Evolutionary conservation across 2,888 invertebrate species (phyloP).

Genomic region (Gasteruption jaculator): DNA sequence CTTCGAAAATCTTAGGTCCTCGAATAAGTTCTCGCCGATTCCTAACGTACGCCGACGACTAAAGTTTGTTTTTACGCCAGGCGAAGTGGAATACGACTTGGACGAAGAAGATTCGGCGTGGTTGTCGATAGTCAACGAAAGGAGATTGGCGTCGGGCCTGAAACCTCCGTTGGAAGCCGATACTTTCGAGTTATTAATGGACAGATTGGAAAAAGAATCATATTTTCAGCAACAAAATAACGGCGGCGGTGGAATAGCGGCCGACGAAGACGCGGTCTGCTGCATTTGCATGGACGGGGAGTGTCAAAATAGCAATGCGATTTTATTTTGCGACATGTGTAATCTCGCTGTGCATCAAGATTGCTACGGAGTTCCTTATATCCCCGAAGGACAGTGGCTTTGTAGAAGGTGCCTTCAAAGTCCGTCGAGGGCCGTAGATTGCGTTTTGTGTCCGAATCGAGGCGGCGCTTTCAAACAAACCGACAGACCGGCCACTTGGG

Average conservation of each 20-base stretch:
- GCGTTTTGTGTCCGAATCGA: conserved; percentile 96
- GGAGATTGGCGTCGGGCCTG: conserved; percentile 67
- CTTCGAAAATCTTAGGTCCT: conserved; percentile 1
- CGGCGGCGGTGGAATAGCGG: conserved; percentile 66
- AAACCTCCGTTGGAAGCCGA: conserved; percentile 75
- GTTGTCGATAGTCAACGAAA: conserved; percentile 84
- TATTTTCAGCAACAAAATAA: conserved; percentile 80
- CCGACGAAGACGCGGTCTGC: conserved; percentile 97
- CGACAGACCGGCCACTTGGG: conserved; percentile 86
- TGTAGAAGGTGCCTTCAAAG: conserved; percentile 94
- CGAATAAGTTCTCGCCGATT: neutral
- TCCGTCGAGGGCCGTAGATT: conserved; percentile 92
- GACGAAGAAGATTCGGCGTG: conserved; percentile 98
- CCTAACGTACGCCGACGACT: neutral
- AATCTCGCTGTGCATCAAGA: conserved; percentile 99
- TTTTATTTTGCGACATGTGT: conserved; percentile 99
- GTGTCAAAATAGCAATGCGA: conserved; percentile 97
- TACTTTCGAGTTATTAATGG: conserved; percentile 93
- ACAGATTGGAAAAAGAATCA: conserved; percentile 95
- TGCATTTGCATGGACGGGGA: conserved; percentile 99
- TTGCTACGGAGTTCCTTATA: conserved; percentile 97
- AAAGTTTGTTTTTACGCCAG: conserved; percentile 24
- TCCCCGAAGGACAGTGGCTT: conserved; percentile 97
- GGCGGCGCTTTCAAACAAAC: conserved; percentile 99
- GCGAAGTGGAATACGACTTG: conserved; percentile 86